These are phyloP conservation scores for Lontra canadensis DNA, from an alignment of 2,113 vertebrate genomes.

Conservation along the genomic window DNA sequence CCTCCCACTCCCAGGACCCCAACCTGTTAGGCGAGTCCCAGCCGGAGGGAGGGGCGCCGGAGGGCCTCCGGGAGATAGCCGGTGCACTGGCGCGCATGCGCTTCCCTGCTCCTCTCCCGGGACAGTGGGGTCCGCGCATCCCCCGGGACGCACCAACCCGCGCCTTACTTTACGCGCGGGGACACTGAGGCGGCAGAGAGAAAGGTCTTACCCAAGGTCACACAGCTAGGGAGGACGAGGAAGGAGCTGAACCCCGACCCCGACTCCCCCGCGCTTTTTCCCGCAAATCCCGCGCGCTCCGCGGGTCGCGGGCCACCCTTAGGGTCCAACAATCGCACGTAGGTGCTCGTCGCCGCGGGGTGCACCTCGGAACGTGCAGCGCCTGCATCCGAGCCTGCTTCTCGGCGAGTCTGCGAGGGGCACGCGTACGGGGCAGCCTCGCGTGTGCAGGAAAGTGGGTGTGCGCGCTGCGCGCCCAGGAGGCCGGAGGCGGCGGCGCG, in stretches of 20 bases:
- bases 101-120: neutral
- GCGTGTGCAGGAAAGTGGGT: neutral
- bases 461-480: neutral
- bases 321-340: neutral
- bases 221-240: neutral
- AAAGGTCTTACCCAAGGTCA: neutral
- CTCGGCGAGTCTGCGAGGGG: neutral
- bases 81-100: conserved; percentile 37
- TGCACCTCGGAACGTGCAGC: neutral
- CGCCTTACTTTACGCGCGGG: neutral
- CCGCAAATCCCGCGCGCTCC: neutral
- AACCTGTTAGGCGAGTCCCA: conserved; percentile 32
- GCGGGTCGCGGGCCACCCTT: neutral
- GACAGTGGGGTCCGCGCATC: neutral
- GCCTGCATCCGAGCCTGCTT: neutral
- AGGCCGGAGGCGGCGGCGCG: neutral
- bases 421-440: neutral
- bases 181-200: neutral
- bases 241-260: neutral
- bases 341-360: neutral
- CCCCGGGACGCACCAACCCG: neutral
- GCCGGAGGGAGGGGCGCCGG: neutral
- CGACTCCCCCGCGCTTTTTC: neutral
- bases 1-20: conserved; percentile 12
- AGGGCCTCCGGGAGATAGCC: fast-evolving